Conservation (phyloP, 2,797 vertebrate genomes). For the Tauraco hartlaubi region DNA sequence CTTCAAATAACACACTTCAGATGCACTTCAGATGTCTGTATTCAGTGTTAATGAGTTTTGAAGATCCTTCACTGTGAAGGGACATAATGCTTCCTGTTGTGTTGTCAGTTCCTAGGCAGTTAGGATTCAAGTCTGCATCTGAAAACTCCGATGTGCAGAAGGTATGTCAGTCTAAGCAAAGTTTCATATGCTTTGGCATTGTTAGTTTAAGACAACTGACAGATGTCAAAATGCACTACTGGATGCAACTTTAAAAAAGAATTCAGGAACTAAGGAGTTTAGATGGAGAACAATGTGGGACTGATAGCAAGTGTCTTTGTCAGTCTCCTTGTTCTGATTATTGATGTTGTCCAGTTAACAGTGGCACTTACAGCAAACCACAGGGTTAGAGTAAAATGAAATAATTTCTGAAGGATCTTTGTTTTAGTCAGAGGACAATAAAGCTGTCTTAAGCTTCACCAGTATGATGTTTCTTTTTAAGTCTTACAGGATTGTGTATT, state of each 20-base stretch:
- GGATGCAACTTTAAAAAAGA: neutral
- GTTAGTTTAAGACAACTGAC: conserved; percentile 30
- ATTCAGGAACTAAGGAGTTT: neutral
- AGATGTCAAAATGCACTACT: conserved; percentile 16
- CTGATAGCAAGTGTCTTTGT: neutral
- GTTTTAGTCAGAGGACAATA: neutral
- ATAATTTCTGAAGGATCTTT: neutral
- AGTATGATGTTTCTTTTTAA: neutral
- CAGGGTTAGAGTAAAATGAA: neutral
- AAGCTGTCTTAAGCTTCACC: neutral
- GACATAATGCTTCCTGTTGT: conserved; percentile 45
- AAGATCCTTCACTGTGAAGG: conserved; percentile 55
- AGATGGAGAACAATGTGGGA: neutral
- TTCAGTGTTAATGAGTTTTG: conserved; percentile 64
- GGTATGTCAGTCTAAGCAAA: conserved; percentile 31
- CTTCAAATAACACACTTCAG: conserved; percentile 45
- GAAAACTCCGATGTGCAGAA: conserved; percentile 1
- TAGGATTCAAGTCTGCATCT: conserved; percentile 18
- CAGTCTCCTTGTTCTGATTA: neutral
- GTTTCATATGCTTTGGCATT: neutral
- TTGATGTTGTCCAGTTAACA: neutral
- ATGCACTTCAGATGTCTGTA: conserved; percentile 57
- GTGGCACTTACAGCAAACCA: neutral
- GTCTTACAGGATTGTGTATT: neutral
- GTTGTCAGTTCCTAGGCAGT: conserved; percentile 46